Conservation (phyloP, 2,113 vertebrate genomes). For the Engystomops pustulosus region DNA sequence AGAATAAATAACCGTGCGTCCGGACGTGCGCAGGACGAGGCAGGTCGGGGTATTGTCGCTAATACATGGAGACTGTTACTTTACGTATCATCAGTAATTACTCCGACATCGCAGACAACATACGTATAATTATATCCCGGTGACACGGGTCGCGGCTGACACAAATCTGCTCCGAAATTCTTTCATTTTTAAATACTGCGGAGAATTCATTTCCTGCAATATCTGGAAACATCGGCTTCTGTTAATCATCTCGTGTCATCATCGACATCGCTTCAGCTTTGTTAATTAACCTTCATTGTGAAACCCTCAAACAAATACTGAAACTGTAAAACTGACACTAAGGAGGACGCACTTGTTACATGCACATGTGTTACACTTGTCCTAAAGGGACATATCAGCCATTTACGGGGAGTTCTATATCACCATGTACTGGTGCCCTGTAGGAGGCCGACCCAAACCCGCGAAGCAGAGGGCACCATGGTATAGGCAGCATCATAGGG, state of each 20-base stretch:
- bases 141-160: background rate
- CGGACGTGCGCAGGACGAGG: background rate
- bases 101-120: background rate
- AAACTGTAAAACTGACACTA: background rate
- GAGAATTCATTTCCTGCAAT: background rate
- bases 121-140: background rate
- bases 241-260: background rate
- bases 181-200: background rate
- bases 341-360: no score
- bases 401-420: no score
- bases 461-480: no score
- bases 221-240: background rate
- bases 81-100: constrained; percentile 9
- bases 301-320: background rate
- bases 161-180: background rate
- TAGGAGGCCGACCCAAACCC: no score
- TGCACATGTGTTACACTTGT: no score
- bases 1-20: background rate
- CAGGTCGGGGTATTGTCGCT: background rate
- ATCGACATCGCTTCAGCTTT: background rate
- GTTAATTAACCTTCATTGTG: background rate
- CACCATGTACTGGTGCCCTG: no score
- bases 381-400: no score
- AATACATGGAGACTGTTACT: background rate
- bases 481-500: no score